These are phyloP conservation scores for Ctenodactylus gundi DNA, from an alignment of 2,113 vertebrate species.

Conservation along the genomic window DNA sequence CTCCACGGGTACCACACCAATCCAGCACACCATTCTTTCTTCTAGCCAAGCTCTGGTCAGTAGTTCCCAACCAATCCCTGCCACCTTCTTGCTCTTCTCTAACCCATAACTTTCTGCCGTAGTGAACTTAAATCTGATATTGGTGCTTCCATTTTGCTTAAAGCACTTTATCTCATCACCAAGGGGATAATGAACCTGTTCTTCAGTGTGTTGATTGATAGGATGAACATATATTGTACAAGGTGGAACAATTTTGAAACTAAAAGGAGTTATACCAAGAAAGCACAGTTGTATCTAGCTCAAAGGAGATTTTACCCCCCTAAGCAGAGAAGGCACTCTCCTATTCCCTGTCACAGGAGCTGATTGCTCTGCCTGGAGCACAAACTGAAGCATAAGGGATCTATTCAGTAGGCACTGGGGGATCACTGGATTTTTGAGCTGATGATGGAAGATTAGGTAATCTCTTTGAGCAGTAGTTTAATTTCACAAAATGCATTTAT, in stretches of 20 bases:
- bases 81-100: background rate
- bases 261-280: background rate
- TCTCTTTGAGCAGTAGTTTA: background rate
- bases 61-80: background rate
- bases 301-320: background rate
- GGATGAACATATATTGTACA: background rate
- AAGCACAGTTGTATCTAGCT: too few relatives aligned
- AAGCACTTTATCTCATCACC: background rate
- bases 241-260: background rate
- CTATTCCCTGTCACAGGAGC: background rate
- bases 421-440: background rate
- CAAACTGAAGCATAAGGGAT: background rate
- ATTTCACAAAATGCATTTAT: constrained; percentile 28
- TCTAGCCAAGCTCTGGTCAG: background rate
- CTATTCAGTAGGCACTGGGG: background rate
- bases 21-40: background rate
- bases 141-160: background rate
- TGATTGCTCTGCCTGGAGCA: background rate
- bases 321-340: background rate
- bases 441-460: background rate
- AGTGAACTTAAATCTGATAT: background rate
- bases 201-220: background rate
- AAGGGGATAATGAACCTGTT: background rate
- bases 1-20: background rate
- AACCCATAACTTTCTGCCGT: background rate